phyloP scores from a whole-genome alignment of 2,797 vertebrate genomes.

The Myioborus miniatus region DNA sequence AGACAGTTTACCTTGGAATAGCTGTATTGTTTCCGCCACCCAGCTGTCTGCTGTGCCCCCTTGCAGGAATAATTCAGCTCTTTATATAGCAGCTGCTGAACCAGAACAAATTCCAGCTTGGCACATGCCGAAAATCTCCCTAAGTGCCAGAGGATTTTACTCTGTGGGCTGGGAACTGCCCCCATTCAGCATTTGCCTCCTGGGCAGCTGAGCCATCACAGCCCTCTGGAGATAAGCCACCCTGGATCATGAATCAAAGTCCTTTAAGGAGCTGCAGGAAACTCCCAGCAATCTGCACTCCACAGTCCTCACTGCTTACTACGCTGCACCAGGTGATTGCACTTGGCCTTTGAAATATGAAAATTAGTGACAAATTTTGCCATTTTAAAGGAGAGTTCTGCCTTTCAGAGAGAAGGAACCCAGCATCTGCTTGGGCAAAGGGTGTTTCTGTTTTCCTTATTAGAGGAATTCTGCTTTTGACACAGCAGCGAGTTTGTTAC shows the following conservation, averaged over 20 bases:
- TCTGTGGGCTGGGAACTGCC: background rate
- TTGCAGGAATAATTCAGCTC: slow-evolving; percentile 53
- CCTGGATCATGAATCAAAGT: slow-evolving; percentile 64
- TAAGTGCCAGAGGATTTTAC: slow-evolving; percentile 45
- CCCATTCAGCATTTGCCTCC: slow-evolving; percentile 40
- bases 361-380: background rate
- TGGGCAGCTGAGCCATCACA: slow-evolving; percentile 27
- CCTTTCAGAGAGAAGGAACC: background rate
- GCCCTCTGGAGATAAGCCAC: slow-evolving; percentile 43
- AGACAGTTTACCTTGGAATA: slow-evolving; percentile 60
- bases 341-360: background rate
- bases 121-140: background rate
- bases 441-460: background rate
- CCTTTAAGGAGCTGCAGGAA: slow-evolving; percentile 22
- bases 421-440: background rate
- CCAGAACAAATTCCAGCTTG: slow-evolving; percentile 58
- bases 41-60: slow-evolving; percentile 61
- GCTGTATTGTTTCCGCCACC: slow-evolving; percentile 31
- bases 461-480: background rate
- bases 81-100: slow-evolving; percentile 63
- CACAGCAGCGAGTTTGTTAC: background rate
- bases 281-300: background rate
- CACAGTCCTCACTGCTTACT: rapidly evolving
- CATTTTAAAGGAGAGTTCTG: background rate
- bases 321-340: rapidly evolving